Percentiles rank a stretch among this genome's conserved stretches.
These are phyloP conservation scores for Tubulanus polymorphus DNA, from an alignment of 2,888 invertebrate species.

Conservation along the genomic window DNA sequence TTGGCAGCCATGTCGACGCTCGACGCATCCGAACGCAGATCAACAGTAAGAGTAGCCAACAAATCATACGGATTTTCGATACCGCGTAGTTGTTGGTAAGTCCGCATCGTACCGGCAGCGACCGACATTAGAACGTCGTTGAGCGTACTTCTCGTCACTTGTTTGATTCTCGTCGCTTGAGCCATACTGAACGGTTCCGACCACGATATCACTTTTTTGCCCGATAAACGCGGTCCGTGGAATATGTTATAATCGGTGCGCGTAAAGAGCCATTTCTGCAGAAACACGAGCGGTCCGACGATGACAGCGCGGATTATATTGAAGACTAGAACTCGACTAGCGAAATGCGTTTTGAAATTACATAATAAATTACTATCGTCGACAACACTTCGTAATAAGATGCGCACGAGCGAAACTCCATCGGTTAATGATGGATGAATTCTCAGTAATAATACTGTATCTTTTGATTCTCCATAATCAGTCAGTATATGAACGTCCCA, in stretches of 20 bases:
- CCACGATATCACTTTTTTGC: constrained; percentile 54
- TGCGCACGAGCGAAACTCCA: constrained; percentile 56
- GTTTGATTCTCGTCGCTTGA: constrained; percentile 55
- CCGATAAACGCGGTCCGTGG: constrained; percentile 40
- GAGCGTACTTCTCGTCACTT: constrained; percentile 58
- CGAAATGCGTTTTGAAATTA: constrained; percentile 50
- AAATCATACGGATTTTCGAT: constrained; percentile 57
- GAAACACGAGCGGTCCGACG: constrained; percentile 56
- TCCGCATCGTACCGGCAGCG: constrained; percentile 57
- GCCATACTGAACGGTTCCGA: constrained; percentile 56
- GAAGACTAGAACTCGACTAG: constrained; percentile 49
- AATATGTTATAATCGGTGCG: constrained; percentile 55
- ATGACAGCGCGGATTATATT: constrained; percentile 55
- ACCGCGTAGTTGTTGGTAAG: constrained; percentile 56
- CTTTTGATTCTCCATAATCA: constrained; percentile 51
- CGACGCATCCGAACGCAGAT: constrained; percentile 28
- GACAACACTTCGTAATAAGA: constrained; percentile 50
- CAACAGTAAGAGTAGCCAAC: constrained; percentile 49
- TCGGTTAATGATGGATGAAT: constrained; percentile 59
- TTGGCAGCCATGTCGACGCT: constrained; percentile 24
- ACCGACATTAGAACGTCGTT: constrained; percentile 59
- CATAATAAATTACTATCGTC: constrained; percentile 42
- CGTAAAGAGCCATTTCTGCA: constrained; percentile 55
- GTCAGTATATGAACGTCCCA: constrained; percentile 59
- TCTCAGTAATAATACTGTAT: constrained; percentile 55